A percentile compares a stretch with the other conserved stretches of the same genome.
Evolutionary conservation across 2,888 invertebrate genomes (phyloP).

Genomic region (Perizoma affinitatum): DNA sequence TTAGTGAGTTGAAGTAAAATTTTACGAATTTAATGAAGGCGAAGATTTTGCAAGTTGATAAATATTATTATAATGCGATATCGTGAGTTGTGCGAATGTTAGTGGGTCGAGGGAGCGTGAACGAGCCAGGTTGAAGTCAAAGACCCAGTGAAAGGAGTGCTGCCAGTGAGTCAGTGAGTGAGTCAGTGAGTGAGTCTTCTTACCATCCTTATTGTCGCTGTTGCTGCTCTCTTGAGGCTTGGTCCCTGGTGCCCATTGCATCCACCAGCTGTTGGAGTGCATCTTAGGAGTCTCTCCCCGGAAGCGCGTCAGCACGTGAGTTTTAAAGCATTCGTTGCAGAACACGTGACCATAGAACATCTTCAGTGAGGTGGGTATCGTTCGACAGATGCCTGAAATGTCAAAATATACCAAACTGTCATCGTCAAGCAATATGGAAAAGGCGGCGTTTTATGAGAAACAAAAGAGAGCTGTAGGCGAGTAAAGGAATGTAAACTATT

Average conservation of each 20-base stretch:
- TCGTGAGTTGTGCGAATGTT: background rate
- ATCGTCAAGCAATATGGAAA: background rate
- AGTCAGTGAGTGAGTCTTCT: background rate
- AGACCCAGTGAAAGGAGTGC: background rate
- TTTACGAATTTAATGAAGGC: too few species aligned
- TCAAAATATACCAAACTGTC: background rate
- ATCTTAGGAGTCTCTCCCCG: slow-evolving; percentile 60
- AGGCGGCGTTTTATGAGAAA: background rate
- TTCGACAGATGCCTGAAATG: slow-evolving; percentile 65
- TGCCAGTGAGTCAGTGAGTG: background rate
- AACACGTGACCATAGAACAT: slow-evolving; percentile 80
- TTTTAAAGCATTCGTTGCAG: slow-evolving; percentile 73
- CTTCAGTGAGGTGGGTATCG: slow-evolving; percentile 66
- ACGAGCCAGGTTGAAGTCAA: background rate
- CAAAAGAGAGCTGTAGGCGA: background rate
- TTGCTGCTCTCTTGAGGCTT: slow-evolving; percentile 45
- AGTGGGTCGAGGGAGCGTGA: background rate
- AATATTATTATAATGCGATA: too few species aligned
- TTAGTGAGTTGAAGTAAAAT: too few species aligned
- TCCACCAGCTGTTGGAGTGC: slow-evolving; percentile 72
- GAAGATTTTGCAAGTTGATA: too few species aligned
- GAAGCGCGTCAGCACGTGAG: slow-evolving; percentile 64
- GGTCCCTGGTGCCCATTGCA: slow-evolving; percentile 66
- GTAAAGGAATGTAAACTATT: too few species aligned
- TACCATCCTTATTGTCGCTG: slow-evolving; percentile 39